These are phyloP conservation scores for Grammomys dolichurus DNA, from an alignment of 2,113 vertebrate genomes.

Conservation along the genomic window DNA sequence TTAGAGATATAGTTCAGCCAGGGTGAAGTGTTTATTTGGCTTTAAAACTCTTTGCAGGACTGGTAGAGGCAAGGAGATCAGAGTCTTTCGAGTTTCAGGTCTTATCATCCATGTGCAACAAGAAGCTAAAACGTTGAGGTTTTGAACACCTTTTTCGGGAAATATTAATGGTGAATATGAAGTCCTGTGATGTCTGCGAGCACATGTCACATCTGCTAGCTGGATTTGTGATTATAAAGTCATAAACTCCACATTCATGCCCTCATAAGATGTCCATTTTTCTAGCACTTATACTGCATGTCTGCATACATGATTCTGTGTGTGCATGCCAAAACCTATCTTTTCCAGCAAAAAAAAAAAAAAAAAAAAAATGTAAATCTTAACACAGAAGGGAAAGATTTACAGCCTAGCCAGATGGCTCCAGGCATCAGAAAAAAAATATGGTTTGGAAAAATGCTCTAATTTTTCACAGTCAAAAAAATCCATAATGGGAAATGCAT, in stretches of 20 bases:
- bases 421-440: constrained; percentile 61
- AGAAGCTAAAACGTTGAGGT: neutral
- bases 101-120: neutral
- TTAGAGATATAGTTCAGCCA: constrained; percentile 63
- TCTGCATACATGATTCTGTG: constrained; percentile 43
- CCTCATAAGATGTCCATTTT: neutral
- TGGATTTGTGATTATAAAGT: constrained; percentile 34
- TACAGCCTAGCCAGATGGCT: constrained; percentile 80
- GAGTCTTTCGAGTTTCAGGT: neutral
- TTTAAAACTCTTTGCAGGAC: neutral
- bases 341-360: constrained; percentile 70
- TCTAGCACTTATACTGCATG: neutral
- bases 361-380: constrained; percentile 80
- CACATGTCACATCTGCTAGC: neutral
- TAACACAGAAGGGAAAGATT: constrained; percentile 83
- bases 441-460: constrained; percentile 62
- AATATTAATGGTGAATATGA: neutral
- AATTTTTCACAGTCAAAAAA: constrained; percentile 53
- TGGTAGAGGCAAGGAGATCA: neutral
- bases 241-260: constrained; percentile 25
- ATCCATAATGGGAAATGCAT: constrained; percentile 36
- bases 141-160: neutral
- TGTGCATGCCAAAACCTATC: constrained; percentile 58
- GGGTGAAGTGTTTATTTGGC: constrained; percentile 61
- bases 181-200: neutral